Evolutionary conservation across 2,888 invertebrate genomes (phyloP).

Genomic region (Syrista parreyssii): DNA sequence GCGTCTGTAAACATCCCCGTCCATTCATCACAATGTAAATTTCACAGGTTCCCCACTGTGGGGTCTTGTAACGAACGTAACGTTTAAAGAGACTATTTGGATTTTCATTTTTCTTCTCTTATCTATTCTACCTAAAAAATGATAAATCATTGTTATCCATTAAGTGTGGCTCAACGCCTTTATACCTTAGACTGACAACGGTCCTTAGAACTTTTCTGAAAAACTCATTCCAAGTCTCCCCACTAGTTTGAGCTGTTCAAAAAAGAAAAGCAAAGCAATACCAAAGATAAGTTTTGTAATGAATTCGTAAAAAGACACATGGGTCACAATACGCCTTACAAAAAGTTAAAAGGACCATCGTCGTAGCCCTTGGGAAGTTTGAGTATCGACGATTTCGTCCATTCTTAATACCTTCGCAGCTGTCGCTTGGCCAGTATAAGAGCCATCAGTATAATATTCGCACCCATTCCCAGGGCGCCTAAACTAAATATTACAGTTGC

Average conservation of each 20-base stretch:
- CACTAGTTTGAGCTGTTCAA: no score
- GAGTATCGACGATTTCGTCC: neutral
- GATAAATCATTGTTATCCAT: neutral
- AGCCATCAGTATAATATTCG: slow-evolving; percentile 84
- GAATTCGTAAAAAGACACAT: neutral
- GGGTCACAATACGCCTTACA: neutral
- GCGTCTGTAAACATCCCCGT: neutral
- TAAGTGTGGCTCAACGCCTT: neutral
- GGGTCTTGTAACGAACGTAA: neutral
- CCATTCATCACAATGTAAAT: neutral
- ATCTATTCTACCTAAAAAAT: neutral
- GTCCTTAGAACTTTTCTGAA: neutral
- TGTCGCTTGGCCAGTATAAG: slow-evolving; percentile 84
- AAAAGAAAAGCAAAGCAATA: neutral
- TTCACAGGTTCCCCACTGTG: neutral
- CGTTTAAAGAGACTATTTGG: neutral
- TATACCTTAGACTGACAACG: neutral
- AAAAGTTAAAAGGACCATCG: neutral
- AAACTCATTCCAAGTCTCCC: neutral
- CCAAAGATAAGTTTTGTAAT: neutral
- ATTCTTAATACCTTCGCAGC: slow-evolving; percentile 74
- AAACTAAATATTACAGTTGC: slow-evolving; percentile 82
- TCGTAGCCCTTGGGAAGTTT: neutral
- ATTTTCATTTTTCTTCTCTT: neutral
- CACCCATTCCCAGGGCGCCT: slow-evolving; percentile 82